Evolutionary conservation across 2,888 invertebrate species (phyloP), one percentile per base, ranked within the genome.

Genomic region (Drosophila acutilabella): DNA sequence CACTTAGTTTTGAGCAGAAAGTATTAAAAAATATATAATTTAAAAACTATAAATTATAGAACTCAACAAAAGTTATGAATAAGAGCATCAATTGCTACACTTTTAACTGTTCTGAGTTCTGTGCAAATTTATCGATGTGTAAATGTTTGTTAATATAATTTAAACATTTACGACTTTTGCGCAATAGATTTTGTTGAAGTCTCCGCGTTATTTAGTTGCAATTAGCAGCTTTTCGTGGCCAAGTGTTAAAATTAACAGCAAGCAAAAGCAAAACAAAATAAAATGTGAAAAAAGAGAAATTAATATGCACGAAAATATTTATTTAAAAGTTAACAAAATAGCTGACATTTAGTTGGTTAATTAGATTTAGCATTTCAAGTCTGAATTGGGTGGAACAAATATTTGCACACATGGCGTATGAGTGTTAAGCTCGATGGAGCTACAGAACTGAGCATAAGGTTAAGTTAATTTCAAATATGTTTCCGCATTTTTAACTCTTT

Each of bases 161-260:
- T 26, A 36, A 53, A 8, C 20, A 36, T 44, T 26, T 40, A 44
- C 44, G 54, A 48, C 41, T 41, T 56, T 16, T 47, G 33, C 20
- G 44, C 42, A 48, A 48, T 70, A 47, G 38, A 13, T 59, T 57
- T 60, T 56, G 54, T 5, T 38, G 10, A 42, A 38, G 50, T 61
- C 47, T 70, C 38, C 47, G 54, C 44, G 14, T 57, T 65, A 57
- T 66, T 80, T 65, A 65, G 66, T 42, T 51, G 51, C 58, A 82
- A 81, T 81, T 81, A 81, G 62, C 81, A 81, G 53, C 58, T 75
- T 45, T 50, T 40, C 11, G 47, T 54, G 56, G 26, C 26, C 52
- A 80, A 71, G 85, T 75, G 81, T 87, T 66, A 78, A 87, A 59
- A 60, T 53, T 57, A 77, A 80, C 40, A 79, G 65, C 69, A 62